Base-by-base conservation (phyloP, 2,113 vertebrate species). In the Aphyosemion australe region DNA sequence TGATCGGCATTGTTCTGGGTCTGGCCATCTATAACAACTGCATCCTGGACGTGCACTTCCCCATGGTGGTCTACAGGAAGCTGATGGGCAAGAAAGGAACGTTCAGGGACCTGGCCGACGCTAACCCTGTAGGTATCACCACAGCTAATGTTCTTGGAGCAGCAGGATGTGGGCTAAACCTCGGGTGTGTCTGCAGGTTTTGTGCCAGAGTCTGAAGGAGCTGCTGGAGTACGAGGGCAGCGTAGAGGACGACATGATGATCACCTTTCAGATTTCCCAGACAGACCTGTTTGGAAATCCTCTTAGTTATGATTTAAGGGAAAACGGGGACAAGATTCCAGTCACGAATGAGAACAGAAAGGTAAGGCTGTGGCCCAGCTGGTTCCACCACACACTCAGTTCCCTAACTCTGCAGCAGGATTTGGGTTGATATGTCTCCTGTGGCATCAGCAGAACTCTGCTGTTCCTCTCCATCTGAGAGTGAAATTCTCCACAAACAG, bases 181-280 rank as follows among this genome's bases (percentile, higher is more conserved):
- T 4, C 1, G 16, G 8, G 0, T 15, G 15, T 55, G 42, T 56
- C 8, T 2, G 13, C 80, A 99, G 97, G 95, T 98, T 90, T 92
- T 99, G 10, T 89, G 92, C 89, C 96, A 98, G 92, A 99, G 97
- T 87, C 89, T 99, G 87, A 96, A 94, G 86, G 95, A 98, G 83
- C 92, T 99, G 31, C 51, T 94, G 80, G 95, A 95, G 68, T 98
- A 99, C 70, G 96, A 98, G 83, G 97, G 97, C 81, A 96, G 92
- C 15, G 97, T 99, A 77, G 97, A 99, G 90, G 97, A 98, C 5
- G 98, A 99, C 75, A 98, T 99, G 96, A 99, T 99, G 97, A 97
- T 99, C 87, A 99, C 97, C 1, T 99, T 98, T 90, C 97, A 99
- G 83, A 99, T 99, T 72, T 98, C 97, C 52, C 95, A 98, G 70